Evolutionary conservation across 2,888 invertebrate species (phyloP).

Genomic region (Gymnocheta viridis): DNA sequence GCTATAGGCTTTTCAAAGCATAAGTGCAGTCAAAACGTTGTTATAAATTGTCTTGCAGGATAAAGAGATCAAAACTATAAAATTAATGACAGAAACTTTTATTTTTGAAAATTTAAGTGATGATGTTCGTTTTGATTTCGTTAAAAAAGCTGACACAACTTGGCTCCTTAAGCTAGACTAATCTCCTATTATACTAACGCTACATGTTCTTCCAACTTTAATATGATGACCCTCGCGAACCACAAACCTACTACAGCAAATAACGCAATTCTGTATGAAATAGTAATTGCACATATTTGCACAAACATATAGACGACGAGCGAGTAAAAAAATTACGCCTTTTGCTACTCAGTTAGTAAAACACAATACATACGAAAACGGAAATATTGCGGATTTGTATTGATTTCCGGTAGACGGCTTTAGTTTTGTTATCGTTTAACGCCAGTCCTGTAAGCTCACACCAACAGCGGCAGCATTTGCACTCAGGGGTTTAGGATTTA

Average conservation of each 20-base stretch:
- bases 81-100: no score
- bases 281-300: constrained; percentile 11
- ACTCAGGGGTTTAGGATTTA: neutral
- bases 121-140: no score
- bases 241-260: neutral
- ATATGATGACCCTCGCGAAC: neutral
- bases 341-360: constrained; percentile 41
- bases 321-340: constrained; percentile 35
- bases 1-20: no score
- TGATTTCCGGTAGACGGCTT: constrained; percentile 69
- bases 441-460: constrained; percentile 36
- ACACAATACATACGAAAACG: constrained; percentile 64
- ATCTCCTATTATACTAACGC: neutral
- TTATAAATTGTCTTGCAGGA: no score
- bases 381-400: constrained; percentile 70
- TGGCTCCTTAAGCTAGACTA: no score
- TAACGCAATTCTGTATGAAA: constrained; percentile 21
- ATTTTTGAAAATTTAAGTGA: no score
- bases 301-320: neutral
- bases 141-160: no score
- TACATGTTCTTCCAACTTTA: neutral
- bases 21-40: no score
- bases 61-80: no score
- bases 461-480: neutral
- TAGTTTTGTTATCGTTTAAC: constrained; percentile 61